Evolutionary conservation across 2,797 vertebrate genomes (phyloP).

Genomic region (Coluber constrictor): DNA sequence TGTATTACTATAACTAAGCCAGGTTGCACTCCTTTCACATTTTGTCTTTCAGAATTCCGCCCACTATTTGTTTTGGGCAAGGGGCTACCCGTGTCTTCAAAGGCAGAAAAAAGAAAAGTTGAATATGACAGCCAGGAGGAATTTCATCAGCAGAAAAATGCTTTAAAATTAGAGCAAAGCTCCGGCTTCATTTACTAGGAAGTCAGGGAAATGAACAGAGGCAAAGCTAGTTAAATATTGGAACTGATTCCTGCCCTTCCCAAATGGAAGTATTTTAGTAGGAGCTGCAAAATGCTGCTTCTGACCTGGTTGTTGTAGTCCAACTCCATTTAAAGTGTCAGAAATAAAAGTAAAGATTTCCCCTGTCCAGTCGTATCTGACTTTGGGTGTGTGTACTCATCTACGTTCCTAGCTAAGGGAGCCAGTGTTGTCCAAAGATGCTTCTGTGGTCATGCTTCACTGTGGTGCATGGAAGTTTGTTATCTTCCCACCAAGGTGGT

Average conservation of each 20-base stretch:
- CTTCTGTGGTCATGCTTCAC: neutral
- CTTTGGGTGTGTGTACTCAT: neutral
- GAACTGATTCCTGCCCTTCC: no score
- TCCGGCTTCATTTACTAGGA: neutral
- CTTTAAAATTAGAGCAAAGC: neutral
- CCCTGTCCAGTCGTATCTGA: neutral
- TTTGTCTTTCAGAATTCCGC: slow-evolving; percentile 73
- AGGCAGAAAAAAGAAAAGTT: slow-evolving; percentile 70
- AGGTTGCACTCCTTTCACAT: neutral
- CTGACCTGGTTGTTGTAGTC: neutral
- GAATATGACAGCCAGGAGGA: slow-evolving; percentile 50
- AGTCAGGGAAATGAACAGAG: neutral
- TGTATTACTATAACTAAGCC: neutral
- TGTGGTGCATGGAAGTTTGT: neutral
- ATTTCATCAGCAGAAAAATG: neutral
- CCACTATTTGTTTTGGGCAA: slow-evolving; percentile 79
- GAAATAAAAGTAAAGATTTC: neutral
- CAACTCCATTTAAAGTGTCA: neutral
- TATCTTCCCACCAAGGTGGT: neutral
- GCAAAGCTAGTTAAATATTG: neutral
- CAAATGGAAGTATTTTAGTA: neutral
- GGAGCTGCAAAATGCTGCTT: neutral
- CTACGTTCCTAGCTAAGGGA: neutral
- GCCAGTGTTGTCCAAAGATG: neutral
- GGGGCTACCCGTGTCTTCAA: slow-evolving; percentile 79